Base-by-base conservation (phyloP, 2,888 invertebrate genomes). In the Caenorhabditis angaria region DNA sequence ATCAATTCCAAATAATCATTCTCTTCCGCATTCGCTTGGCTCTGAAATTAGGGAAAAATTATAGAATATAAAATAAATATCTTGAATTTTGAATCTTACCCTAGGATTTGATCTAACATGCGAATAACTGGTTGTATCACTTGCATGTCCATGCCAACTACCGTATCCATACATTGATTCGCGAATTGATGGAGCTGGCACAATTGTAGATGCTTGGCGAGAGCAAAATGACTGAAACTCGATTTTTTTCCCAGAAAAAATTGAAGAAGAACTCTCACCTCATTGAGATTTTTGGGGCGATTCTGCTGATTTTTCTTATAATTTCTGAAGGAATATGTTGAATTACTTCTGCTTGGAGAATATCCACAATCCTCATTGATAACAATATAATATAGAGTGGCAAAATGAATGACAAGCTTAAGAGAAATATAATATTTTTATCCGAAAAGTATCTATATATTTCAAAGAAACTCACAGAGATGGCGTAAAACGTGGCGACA, bases 331-430 rank as follows among this genome's bases (percentile, higher is more conserved):
- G 41, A 41, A 41, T 41, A 41, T 41, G 10, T 18, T 12, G 41
- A 41, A 41, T 2, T 41, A 18, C 41, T 41, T 41, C 18, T 41
- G 41, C 14, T 41, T 14, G 41, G 41, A 41, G 41, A 41, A 41
- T 41, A 14, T 18, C 41, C 41, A 41, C 41, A 41, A 18, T 41
- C 41, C 18, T 41, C 41, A 24, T 25, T 54, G 18, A 65, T 64
- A 57, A 67, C 60, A 29, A 72, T 67, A 54, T 67, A 72, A 62
- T 67, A 72, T 3, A 67, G 5, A 0, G 64, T 55, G 48, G 58
- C 61, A 54, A 72, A 64, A 28, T 72, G 72, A 29, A 54, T 61
- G 35, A 72, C 61, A 35, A 71, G 35, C 70, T 70, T 61, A 20
- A 70, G 60, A 27, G 28, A n/a, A n/a, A n/a, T n/a, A n/a, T n/a